A percentile compares a stretch with the other conserved stretches of the same genome.
phyloP scores from a whole-genome alignment of 2,888 invertebrate genomes.

The Apodemia hepburni region DNA sequence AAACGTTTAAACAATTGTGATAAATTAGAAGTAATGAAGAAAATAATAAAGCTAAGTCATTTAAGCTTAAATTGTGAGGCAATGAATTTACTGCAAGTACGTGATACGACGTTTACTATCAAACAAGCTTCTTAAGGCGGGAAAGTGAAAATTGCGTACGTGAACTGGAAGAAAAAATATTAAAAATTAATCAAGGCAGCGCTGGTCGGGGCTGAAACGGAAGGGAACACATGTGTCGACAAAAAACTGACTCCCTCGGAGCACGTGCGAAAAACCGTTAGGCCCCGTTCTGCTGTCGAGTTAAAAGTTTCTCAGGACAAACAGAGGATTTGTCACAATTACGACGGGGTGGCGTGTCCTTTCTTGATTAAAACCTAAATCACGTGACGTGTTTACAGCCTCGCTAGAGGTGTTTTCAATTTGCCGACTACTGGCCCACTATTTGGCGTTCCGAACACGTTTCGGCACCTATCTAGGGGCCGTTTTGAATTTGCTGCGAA shows the following conservation, averaged over 20 bases:
- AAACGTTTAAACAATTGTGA: constrained; percentile 58
- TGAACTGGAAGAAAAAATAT: constrained; percentile 79
- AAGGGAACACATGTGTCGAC: constrained; percentile 75
- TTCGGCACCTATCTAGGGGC: constrained; percentile 69
- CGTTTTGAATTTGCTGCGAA: constrained; percentile 77
- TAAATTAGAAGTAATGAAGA: constrained; percentile 58
- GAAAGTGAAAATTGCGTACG: constrained; percentile 79
- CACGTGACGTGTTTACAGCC: constrained; percentile 81
- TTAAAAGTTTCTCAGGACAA: constrained; percentile 79
- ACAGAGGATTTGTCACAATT: constrained; percentile 81
- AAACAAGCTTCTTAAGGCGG: constrained; percentile 53
- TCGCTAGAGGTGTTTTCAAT: constrained; percentile 79
- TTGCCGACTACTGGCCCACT: constrained; percentile 70
- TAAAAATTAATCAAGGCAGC: constrained; percentile 76
- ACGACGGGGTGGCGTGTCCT: constrained; percentile 73
- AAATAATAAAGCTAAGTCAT: constrained; percentile 45
- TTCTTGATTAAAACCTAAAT: constrained; percentile 81
- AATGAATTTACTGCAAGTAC: constrained; percentile 46
- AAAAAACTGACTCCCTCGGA: constrained; percentile 71
- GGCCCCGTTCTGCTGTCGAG: constrained; percentile 65
- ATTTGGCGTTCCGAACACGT: constrained; percentile 78
- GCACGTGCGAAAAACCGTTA: constrained; percentile 76
- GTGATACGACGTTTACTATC: constrained; percentile 37
- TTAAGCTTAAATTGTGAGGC: constrained; percentile 39
- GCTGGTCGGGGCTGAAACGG: constrained; percentile 42